Evolutionary conservation across 2,888 invertebrate species (phyloP).

Genomic region (Dugesia japonica): DNA sequence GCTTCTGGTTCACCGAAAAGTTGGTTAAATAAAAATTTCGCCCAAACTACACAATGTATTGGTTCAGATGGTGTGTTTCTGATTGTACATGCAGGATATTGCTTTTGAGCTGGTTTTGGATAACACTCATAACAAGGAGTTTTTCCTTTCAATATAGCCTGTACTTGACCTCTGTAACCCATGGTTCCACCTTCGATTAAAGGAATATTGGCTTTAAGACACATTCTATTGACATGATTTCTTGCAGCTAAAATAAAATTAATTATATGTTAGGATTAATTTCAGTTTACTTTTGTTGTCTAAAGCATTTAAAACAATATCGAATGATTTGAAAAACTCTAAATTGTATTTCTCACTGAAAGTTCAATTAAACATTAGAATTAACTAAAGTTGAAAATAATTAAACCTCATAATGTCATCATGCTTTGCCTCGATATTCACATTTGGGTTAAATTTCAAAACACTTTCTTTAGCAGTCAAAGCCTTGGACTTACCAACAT

Average conservation of each 20-base stretch:
- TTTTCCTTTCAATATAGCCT: slow-evolving; percentile 52
- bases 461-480: slow-evolving; percentile 73
- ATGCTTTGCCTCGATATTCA: slow-evolving; percentile 72
- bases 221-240: slow-evolving; percentile 96
- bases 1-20: slow-evolving; percentile 83
- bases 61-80: slow-evolving; percentile 95
- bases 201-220: slow-evolving; percentile 78
- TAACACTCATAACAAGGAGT: slow-evolving; percentile 94
- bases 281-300: slow-evolving; percentile 72
- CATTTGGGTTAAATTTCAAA: slow-evolving; percentile 68
- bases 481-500: slow-evolving; percentile 92
- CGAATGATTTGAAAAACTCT: slow-evolving; percentile 74
- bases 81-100: slow-evolving; percentile 92
- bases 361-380: too few relatives aligned
- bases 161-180: slow-evolving; percentile 76
- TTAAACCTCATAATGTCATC: slow-evolving; percentile 63
- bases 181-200: slow-evolving; percentile 90
- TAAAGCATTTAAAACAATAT: slow-evolving; percentile 79
- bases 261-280: too few relatives aligned
- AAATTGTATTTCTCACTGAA: slow-evolving; percentile 71
- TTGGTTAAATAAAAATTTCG: slow-evolving; percentile 94
- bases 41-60: slow-evolving; percentile 98
- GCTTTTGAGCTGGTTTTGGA: slow-evolving; percentile 65
- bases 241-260: slow-evolving; percentile 57
- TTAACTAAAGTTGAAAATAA: too few relatives aligned